phyloP scores from a whole-genome alignment of 2,797 vertebrate genomes.

The Parauchenoglanis ngamensis region DNA sequence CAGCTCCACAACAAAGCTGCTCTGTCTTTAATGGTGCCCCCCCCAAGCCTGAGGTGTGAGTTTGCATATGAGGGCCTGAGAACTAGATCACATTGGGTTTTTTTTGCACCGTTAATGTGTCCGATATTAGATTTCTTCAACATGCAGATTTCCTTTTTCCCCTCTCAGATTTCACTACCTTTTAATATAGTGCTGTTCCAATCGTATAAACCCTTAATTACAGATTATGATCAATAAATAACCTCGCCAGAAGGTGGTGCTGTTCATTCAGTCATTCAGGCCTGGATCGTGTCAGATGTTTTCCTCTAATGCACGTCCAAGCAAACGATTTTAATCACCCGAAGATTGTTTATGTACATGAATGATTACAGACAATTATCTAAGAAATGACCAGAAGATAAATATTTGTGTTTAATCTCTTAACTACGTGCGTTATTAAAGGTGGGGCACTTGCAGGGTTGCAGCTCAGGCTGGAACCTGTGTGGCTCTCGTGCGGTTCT shows the following conservation, averaged over 20 bases:
- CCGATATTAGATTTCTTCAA: not conserved
- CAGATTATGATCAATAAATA: not conserved
- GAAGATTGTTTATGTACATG: not conserved
- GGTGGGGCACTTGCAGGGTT: not conserved
- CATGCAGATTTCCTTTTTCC: not conserved
- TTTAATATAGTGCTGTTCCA: not conserved
- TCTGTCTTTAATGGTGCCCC: not conserved
- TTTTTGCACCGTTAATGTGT: not conserved
- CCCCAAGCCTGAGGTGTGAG: not conserved
- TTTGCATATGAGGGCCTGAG: not conserved
- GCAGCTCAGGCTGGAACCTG: not conserved
- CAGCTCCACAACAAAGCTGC: not conserved
- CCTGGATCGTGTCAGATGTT: not conserved
- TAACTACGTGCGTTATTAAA: not conserved
- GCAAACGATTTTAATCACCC: not conserved
- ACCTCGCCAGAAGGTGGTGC: conserved; percentile 40
- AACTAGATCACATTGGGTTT: not conserved
- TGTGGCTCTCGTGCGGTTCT: not conserved
- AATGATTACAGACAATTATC: not conserved
- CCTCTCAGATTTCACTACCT: too few species aligned
- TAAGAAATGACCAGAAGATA: not conserved
- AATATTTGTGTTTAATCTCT: not conserved
- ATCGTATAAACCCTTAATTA: not conserved
- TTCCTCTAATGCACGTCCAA: not conserved
- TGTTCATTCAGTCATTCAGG: not conserved